Evolutionary conservation across 64 coral and sea anemone species (phyloP), one percentile per base, ranked within the genome.

Genomic region (Pocillopora damicornis): DNA sequence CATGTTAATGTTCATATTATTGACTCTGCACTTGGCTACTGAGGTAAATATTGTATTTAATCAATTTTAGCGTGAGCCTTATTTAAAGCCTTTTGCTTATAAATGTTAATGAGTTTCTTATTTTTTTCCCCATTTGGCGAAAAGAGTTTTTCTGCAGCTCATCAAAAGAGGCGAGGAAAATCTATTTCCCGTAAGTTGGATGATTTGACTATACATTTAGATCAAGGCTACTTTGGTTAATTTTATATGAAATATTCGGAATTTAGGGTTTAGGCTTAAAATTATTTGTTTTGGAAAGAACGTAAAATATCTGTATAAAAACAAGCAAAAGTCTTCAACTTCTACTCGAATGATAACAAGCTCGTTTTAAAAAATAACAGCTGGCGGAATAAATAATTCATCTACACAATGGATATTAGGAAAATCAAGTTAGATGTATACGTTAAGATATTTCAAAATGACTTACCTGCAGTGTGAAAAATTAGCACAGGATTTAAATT

Each of bases 21-120:
- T 63, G 62, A 57, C 63, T 71, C 22, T 66, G 35, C 34, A 82
- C 63, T 59, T 85, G 17, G n/a, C 65, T n/a, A 13, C 15, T 65
- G 22, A 72, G 81, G 81, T 85, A 85, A 85, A 72, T 73, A 85
- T 22, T 18, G 18, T 58, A 13, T 25, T 72, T 57, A 45, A 42
- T 83, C 15, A 7, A 18, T 37, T 22, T 20, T 26, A 25, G 11
- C 67, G 17, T 68, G 16, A 63, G 16, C 11, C 13, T 23, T 30
- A 23, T 5, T 71, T 57, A 1, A 57, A 42, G 20, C 72, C n/a
- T 73, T 35, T 73, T 30, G 18, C 13, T 58, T 72, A 38, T 1
- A 67, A 15, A 13, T 56, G 61, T 58, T 72, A 51, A 18, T 20
- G 51, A 72, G 15, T 73, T 23, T 17, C 13, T 11, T 63, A 4